Percentiles rank a stretch among this genome's conserved stretches.
phyloP scores from a whole-genome alignment of 1,140 invertebrate species.

The Micrasema minimum region DNA sequence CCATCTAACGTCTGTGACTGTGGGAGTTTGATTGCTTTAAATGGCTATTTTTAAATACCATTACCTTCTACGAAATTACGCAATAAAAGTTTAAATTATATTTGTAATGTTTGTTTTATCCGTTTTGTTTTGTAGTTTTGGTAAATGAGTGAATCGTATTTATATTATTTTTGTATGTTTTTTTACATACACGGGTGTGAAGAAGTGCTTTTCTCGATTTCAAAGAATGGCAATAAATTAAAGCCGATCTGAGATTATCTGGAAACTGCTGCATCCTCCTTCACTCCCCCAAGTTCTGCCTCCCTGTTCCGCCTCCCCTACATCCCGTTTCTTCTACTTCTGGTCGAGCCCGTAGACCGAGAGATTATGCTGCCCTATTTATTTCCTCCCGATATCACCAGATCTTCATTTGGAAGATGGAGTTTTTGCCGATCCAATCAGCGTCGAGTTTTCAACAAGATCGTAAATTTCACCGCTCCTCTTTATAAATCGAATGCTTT shows the following conservation, averaged over 20 bases:
- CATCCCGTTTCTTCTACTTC: conserved; percentile 18
- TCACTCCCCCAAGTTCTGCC: conserved; percentile 4
- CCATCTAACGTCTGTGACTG: not conserved
- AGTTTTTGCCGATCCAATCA: conserved; percentile 41
- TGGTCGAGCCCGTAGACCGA: conserved; percentile 12
- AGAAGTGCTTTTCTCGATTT: not conserved
- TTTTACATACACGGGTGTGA: not conserved
- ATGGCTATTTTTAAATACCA: conserved; percentile 2
- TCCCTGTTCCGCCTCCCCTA: conserved; percentile 13
- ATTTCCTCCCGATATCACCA: conserved; percentile 47
- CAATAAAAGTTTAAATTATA: too few relatives aligned
- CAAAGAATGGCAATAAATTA: conserved; percentile 40
- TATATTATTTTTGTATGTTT: not conserved
- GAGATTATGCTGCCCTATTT: conserved; percentile 52
- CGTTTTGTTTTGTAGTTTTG: too few relatives aligned
- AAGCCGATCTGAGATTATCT: conserved; percentile 34
- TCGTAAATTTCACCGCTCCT: conserved; percentile 34
- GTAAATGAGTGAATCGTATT: conserved; percentile 1
- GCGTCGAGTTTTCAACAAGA: conserved; percentile 36
- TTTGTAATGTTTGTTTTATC: too few relatives aligned
- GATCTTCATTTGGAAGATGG: conserved; percentile 47
- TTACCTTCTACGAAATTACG: not conserved
- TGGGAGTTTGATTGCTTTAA: not conserved
- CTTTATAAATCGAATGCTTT: conserved; percentile 40
- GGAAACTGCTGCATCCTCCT: conserved; percentile 1